These are phyloP conservation scores for Leptopilina myrica DNA, from an alignment of 2,888 invertebrate species.

Conservation along the genomic window DNA sequence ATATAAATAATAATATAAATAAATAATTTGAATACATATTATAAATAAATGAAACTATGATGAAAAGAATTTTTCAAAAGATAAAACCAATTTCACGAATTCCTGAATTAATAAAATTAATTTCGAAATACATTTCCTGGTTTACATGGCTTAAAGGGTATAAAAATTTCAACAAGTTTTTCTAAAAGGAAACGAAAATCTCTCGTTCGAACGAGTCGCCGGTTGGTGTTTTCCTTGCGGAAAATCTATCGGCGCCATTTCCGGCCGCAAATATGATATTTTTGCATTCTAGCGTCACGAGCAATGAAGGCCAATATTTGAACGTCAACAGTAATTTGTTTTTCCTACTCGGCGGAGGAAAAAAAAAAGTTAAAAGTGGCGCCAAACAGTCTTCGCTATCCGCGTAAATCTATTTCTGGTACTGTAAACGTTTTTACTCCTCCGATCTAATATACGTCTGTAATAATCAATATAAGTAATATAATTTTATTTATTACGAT, in stretches of 20 bases:
- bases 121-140: not conserved
- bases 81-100: too few species aligned
- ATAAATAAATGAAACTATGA: too few species aligned
- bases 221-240: conserved; percentile 47
- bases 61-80: too few species aligned
- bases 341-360: conserved; percentile 59
- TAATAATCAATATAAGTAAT: too few species aligned
- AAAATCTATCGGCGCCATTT: conserved; percentile 42
- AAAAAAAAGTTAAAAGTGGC: conserved; percentile 55
- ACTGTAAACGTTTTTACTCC: conserved; percentile 54
- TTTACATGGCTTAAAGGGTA: not conserved
- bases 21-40: too few species aligned
- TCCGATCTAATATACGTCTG: too few species aligned
- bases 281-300: conserved; percentile 45
- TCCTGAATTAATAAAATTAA: too few species aligned
- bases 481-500: too few species aligned
- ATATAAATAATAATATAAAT: too few species aligned
- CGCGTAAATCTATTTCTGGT: conserved; percentile 60
- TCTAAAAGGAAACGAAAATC: conserved; percentile 32
- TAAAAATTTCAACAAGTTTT: conserved; percentile 25
- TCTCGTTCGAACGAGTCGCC: conserved; percentile 38
- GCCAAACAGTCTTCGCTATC: conserved; percentile 52
- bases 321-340: conserved; percentile 65
- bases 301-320: conserved; percentile 63
- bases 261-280: conserved; percentile 53